Percentiles rank a stretch among this genome's conserved stretches.
These are phyloP conservation scores for Isurus oxyrinchus DNA, from an alignment of 2,113 vertebrate species.

Conservation along the genomic window DNA sequence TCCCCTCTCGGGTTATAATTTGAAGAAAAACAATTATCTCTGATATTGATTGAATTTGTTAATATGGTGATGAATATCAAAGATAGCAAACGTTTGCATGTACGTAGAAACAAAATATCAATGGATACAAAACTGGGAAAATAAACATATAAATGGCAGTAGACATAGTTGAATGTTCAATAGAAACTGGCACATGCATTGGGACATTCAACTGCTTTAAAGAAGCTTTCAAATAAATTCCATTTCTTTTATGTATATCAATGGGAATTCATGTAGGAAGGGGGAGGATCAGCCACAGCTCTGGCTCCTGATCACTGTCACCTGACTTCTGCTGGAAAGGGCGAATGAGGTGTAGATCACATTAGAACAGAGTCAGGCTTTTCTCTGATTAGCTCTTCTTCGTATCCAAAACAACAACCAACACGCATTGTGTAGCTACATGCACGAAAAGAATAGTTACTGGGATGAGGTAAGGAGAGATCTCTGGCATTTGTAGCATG, in stretches of 20 bases:
- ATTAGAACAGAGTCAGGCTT: background rate
- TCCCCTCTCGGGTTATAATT: background rate
- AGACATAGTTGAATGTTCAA: background rate
- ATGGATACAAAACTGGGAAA: background rate
- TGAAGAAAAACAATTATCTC: background rate
- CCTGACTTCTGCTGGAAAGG: background rate
- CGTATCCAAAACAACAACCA: background rate
- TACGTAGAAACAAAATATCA: background rate
- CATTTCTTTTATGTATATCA: background rate
- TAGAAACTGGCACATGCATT: background rate
- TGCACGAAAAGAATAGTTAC: background rate
- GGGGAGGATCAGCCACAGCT: background rate
- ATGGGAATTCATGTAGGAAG: background rate
- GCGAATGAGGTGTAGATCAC: background rate
- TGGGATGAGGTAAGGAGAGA: background rate
- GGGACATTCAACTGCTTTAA: background rate
- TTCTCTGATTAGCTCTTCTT: background rate
- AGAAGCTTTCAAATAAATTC: background rate
- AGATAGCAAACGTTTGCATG: background rate
- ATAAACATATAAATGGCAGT: background rate
- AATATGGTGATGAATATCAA: background rate
- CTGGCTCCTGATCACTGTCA: background rate
- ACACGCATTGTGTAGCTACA: background rate
- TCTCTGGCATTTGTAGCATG: background rate
- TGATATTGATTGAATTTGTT: background rate